phyloP scores from a whole-genome alignment of 2,888 invertebrate genomes.

The Marasmarcha lunaedactyla region DNA sequence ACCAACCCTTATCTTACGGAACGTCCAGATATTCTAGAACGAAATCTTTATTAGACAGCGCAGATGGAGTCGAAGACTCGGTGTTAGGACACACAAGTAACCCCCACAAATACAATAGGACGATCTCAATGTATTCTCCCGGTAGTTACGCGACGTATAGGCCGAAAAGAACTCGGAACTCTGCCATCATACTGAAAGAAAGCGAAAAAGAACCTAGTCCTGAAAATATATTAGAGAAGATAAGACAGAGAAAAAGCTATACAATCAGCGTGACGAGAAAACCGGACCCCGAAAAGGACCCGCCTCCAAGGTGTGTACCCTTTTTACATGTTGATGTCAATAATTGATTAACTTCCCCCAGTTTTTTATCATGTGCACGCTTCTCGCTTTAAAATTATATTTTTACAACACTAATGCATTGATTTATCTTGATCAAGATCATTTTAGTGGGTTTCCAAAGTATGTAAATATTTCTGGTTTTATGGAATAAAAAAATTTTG shows the following conservation, averaged over 20 bases:
- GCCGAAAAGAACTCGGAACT: slow-evolving; percentile 58
- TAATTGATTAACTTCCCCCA: slow-evolving; percentile 61
- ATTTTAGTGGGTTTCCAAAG: no score
- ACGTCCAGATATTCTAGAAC: slow-evolving; percentile 54
- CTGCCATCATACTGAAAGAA: slow-evolving; percentile 62
- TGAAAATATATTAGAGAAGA: slow-evolving; percentile 63
- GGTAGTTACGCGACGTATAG: slow-evolving; percentile 64
- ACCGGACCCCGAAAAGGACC: slow-evolving; percentile 51
- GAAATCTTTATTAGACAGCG: slow-evolving; percentile 53
- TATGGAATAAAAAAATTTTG: no score
- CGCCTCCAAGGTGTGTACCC: slow-evolving; percentile 61
- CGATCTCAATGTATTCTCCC: slow-evolving; percentile 59
- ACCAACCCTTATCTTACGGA: slow-evolving; percentile 46
- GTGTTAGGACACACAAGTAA: slow-evolving; percentile 38
- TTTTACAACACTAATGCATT: slow-evolving; percentile 62
- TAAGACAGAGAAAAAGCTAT: slow-evolving; percentile 59
- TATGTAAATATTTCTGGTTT: no score
- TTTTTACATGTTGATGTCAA: slow-evolving; percentile 43
- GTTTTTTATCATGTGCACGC: slow-evolving; percentile 62
- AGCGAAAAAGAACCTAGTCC: slow-evolving; percentile 62
- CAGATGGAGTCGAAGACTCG: slow-evolving; percentile 41
- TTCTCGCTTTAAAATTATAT: slow-evolving; percentile 59
- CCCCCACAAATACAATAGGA: slow-evolving; percentile 52
- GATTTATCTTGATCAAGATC: not conserved
- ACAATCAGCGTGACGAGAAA: slow-evolving; percentile 62